Base-by-base conservation (phyloP, 2,797 vertebrate species). In the Tapera naevia region DNA sequence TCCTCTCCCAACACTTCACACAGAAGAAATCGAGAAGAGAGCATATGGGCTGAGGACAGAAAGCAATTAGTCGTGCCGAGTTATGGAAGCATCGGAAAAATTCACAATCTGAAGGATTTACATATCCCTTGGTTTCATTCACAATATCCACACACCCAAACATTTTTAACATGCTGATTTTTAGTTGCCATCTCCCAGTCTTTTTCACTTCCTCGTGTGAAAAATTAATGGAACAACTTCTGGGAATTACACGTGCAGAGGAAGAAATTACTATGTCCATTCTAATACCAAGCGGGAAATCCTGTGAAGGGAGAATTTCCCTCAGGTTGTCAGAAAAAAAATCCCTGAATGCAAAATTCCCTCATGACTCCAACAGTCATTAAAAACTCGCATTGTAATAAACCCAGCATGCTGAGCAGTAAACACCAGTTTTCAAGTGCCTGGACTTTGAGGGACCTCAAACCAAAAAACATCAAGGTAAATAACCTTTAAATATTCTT, bases 121-220 rank as follows among this genome's bases (percentile, higher is more conserved):
- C 57, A 67, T 83, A 82, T 58, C 88, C 57, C n/a, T 78, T 30
- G 45, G 46, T 80, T 96, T 95, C 86, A 91, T 79, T 91, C 88
- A 86, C 87, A 75, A 91, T 35, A 86, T 70, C 74, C 74, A 81
- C n/a, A 74, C 73, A 84, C 64, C 48, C 73, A 62, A 92, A 71
- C 28, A n/a, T 35, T 66, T 87, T 76, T 65, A 71, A 81, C 74
- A 66, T 16, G 25, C 35, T 75, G 28, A 4, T 7, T 83, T 86
- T 88, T 35, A 85, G 50, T n/a, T 50, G 71, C 64, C 57, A 72
- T 62, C 84, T 92, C 84, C 78, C 71, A 60, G 86, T 22, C 51
- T 81, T 95, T 88, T 48, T 39, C 74, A 53, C 61, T 84, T 57
- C 45, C 51, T 84, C 58, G 35, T 60, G 43, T 51, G 48, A 79